Conservation (phyloP, 2,797 vertebrate species). For the Rhinella marina region DNA sequence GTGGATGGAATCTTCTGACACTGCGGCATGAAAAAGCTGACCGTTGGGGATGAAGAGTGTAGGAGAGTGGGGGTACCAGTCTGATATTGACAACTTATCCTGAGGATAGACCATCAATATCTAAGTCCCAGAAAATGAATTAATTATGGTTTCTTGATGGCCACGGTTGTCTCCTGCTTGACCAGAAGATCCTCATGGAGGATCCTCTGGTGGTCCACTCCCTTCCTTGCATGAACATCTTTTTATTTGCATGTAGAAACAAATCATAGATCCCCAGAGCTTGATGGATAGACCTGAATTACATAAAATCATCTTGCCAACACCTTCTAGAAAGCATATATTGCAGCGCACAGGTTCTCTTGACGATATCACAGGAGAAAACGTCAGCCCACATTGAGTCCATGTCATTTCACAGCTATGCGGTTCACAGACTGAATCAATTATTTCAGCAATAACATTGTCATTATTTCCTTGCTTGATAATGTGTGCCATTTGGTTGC, state of each 20-base stretch:
- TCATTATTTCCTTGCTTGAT: conserved; percentile 32
- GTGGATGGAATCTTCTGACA: no score
- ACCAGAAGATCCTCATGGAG: no score
- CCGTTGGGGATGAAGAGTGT: no score
- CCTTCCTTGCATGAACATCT: background rate
- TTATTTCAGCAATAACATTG: conserved; percentile 42
- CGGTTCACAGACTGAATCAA: conserved; percentile 25
- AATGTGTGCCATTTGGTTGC: background rate
- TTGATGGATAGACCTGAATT: background rate
- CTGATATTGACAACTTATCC: no score
- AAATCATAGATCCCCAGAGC: background rate
- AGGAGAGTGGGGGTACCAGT: no score
- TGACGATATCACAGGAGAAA: background rate
- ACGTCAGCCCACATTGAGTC: background rate
- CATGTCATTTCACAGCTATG: conserved; percentile 46
- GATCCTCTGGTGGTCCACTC: no score
- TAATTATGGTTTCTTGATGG: no score
- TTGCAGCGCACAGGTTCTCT: background rate
- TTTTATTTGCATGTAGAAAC: no score
- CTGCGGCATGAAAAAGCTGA: no score
- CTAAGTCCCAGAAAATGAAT: no score
- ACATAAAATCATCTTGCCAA: background rate
- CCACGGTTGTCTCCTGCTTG: no score
- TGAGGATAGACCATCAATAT: no score
- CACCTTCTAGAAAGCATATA: background rate